Base-by-base conservation (phyloP, 1,140 invertebrate genomes). In the Adoxophyes honmai region DNA sequence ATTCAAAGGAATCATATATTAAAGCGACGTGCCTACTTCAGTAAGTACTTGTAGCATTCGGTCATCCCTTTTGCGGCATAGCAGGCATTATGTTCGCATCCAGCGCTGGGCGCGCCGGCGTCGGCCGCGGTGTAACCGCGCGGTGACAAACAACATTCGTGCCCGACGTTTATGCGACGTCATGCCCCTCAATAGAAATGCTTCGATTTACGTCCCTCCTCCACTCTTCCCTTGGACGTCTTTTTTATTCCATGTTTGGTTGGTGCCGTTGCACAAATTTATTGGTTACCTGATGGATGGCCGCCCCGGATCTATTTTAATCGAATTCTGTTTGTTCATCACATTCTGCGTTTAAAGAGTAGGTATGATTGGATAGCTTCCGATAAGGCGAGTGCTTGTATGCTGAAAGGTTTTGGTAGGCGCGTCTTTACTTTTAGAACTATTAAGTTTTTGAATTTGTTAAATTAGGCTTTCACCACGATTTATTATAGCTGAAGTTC, bases 121-220 rank as follows among this genome's bases (percentile, higher is more conserved):
- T 68, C 34, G 18, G 11, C 42, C 42, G 18, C 16, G 14, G 34
- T 11, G 34, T 28, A 28, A 13, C 34, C 66, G 70, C 36, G 62
- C 73, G 68, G 82, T 84, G 82, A 86, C 85, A 86, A 81, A 88
- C 82, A 82, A 79, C 79, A 82, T 81, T 83, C 80, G 69, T 78
- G 71, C 42, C 55, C 70, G 75, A 73, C 76, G 62, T 81, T 85
- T 86, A 81, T 88, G 82, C 81, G 57, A 68, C 58, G 81, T 88
- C 85, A 88, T 80, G 80, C 53, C 62, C 66, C 65, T 84, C 80
- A 80, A 88, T 86, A 85, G 80, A 84, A 84, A 83, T 82, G 70
- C 76, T 76, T 77, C 74, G 78, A 83, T 77, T 81, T 78, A 74
- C 66, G 70, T 70, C 69, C 68, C 64, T 73, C 64, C 28, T 68